Base-by-base conservation (phyloP, 2,113 vertebrate species). In the Regulus satrapa region DNA sequence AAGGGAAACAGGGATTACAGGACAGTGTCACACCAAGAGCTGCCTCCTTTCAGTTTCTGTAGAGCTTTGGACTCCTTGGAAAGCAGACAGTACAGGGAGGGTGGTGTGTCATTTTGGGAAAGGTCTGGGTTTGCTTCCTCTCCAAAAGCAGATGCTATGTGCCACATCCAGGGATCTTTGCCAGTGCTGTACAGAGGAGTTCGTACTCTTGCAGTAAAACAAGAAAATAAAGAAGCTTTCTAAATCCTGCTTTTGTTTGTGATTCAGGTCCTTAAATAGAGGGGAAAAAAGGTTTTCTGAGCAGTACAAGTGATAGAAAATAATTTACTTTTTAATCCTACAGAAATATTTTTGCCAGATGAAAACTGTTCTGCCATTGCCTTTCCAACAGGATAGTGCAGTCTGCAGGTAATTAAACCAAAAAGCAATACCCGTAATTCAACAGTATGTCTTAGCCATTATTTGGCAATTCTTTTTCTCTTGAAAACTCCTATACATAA, bases 401-500 rank as follows among this genome's bases (percentile, higher is more conserved):
- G 62, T 56, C 90, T 92, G 59, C 58, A 85, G 68, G 79, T 80
- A 86, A 93, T 92, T 90, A 94, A 96, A 80, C 48, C 25, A 88
- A 59, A 94, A 90, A 90, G 38, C 43, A 91, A 94, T 67, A 76
- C 29, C 40, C 67, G 51, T 83, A 74, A 94, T 62, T 88, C 79
- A 85, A 26, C n/a, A 73, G 15, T 56, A 28, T 49, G 41, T n/a
- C 45, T 88, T 52, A 46, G 46, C 49, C 83, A 62, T 88, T 93
- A 73, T 58, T 83, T 74, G 72, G 58, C 75, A 80, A 76, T 93
- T 75, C 25, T 88, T 94, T 92, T 79, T 78, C 67, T 78, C 58
- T 49, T 90, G 77, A 87, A 92, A 78, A 85, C 48, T 89, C 40
- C 52, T 79, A 49, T 34, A 69, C 10, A 32, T 90, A 93, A 85